A percentile compares a stretch with the other conserved stretches of the same genome.
phyloP scores from a whole-genome alignment of 2,797 vertebrate species.

The Xiphophorus birchmanni region DNA sequence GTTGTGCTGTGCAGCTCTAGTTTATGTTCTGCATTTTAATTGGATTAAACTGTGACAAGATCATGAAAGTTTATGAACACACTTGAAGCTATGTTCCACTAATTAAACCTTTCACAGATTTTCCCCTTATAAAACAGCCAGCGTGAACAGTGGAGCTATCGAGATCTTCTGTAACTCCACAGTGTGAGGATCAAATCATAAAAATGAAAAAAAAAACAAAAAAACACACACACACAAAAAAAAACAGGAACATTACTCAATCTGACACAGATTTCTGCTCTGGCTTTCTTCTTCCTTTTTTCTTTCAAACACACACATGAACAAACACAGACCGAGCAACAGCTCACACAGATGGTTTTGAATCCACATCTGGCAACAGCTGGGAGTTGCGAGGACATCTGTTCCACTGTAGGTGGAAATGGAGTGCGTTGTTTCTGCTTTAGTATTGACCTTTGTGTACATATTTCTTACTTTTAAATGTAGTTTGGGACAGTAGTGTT shows the following conservation, averaged over 20 bases:
- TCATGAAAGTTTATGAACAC: constrained; percentile 48
- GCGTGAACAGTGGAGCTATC: constrained; percentile 32
- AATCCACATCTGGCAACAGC: constrained; percentile 77
- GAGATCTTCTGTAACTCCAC: constrained; percentile 42
- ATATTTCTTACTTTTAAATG: constrained; percentile 48
- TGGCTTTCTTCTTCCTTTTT: constrained; percentile 8
- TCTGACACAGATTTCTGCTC: constrained; percentile 38
- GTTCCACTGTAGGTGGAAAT: constrained; percentile 68
- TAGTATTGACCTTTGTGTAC: constrained; percentile 62
- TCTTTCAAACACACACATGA: constrained; percentile 11
- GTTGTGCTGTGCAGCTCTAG: constrained; percentile 38
- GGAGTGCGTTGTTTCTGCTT: constrained; percentile 51
- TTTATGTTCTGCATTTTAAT: constrained; percentile 54
- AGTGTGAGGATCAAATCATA: constrained; percentile 45
- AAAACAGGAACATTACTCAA: constrained; percentile 25
- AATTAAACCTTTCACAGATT: constrained; percentile 53
- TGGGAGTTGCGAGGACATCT: constrained; percentile 76
- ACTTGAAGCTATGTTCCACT: constrained; percentile 55
- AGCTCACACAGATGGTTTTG: constrained; percentile 71
- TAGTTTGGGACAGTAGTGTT: constrained; percentile 20
- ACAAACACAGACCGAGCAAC: constrained; percentile 29
- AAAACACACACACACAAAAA: background rate
- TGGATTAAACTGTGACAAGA: constrained; percentile 48
- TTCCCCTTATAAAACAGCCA: constrained; percentile 41
- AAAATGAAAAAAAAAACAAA: background rate